Conservation (phyloP, 2,888 invertebrate genomes). For the Colletes collaris region DNA sequence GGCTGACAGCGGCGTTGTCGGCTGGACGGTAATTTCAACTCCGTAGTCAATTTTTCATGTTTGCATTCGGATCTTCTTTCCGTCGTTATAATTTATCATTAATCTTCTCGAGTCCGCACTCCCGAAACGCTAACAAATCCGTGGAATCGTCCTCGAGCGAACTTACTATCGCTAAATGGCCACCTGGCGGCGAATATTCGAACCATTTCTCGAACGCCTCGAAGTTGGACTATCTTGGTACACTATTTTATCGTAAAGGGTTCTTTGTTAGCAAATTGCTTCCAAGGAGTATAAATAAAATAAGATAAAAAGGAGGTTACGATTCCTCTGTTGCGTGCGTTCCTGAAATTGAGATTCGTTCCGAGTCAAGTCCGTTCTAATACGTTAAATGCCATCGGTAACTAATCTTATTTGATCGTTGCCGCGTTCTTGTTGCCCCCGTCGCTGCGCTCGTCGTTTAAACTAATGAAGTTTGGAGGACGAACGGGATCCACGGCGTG, state of each 20-base stretch:
- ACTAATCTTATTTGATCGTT: neutral
- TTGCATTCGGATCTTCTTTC: conserved; percentile 9
- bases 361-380: too few relatives aligned
- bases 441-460: conserved; percentile 21
- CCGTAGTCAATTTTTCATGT: conserved; percentile 22
- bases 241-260: too few relatives aligned
- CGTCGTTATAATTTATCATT: conserved; percentile 4
- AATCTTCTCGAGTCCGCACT: neutral
- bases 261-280: neutral
- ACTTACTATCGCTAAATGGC: neutral
- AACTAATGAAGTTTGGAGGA: conserved; percentile 27
- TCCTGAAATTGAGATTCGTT: too few relatives aligned
- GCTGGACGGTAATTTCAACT: conserved; percentile 14
- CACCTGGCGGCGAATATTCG: too few relatives aligned
- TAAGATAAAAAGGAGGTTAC: too few relatives aligned
- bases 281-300: too few relatives aligned
- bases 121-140: too few relatives aligned
- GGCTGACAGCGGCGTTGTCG: conserved; percentile 41
- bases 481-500: neutral
- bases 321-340: too few relatives aligned
- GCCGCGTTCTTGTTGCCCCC: conserved; percentile 21
- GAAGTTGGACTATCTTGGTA: too few relatives aligned
- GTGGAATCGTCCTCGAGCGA: too few relatives aligned
- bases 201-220: neutral
- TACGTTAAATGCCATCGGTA: neutral